phyloP scores from a whole-genome alignment of 2,888 invertebrate genomes.

The Anorthoa munda region DNA sequence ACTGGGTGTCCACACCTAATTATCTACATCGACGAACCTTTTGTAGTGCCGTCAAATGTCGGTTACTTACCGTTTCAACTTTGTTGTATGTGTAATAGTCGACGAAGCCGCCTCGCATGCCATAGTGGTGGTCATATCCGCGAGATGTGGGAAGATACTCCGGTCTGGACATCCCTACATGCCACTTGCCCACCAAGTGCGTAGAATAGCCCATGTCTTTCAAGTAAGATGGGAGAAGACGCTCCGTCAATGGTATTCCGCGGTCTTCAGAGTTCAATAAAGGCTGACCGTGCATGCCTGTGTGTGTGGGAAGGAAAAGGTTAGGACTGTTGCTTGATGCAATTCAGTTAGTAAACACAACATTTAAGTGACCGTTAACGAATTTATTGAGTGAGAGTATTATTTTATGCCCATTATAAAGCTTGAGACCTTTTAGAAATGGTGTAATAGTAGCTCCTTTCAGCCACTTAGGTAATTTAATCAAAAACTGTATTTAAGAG shows the following conservation, averaged over 20 bases:
- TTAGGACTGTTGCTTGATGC: slow-evolving; percentile 15
- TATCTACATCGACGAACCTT: slow-evolving; percentile 37
- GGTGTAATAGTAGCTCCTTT: neutral
- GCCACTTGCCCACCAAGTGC: slow-evolving; percentile 97
- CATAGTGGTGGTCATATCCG: slow-evolving; percentile 95
- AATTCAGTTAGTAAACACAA: slow-evolving; percentile 21
- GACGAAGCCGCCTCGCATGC: slow-evolving; percentile 94
- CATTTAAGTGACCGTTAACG: slow-evolving; percentile 10
- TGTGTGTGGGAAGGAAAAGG: slow-evolving; percentile 49
- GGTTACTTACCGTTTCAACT: slow-evolving; percentile 82
- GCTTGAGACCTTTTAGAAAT: slow-evolving; percentile 13
- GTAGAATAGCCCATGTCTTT: slow-evolving; percentile 94
- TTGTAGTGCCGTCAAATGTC: slow-evolving; percentile 35
- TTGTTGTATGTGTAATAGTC: slow-evolving; percentile 93
- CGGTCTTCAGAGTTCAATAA: slow-evolving; percentile 85
- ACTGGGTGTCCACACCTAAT: slow-evolving; percentile 57
- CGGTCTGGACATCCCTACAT: slow-evolving; percentile 94
- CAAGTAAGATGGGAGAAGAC: slow-evolving; percentile 92
- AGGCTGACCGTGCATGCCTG: slow-evolving; percentile 88
- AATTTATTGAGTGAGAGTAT: slow-evolving; percentile 6
- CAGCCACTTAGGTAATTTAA: neutral
- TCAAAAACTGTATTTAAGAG: too few species aligned
- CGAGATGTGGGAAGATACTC: slow-evolving; percentile 94
- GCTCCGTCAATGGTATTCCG: slow-evolving; percentile 89
- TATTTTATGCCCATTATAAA: slow-evolving; percentile 12